Base-by-base conservation (phyloP, 2,113 vertebrate genomes). In the Oreotragus oreotragus region DNA sequence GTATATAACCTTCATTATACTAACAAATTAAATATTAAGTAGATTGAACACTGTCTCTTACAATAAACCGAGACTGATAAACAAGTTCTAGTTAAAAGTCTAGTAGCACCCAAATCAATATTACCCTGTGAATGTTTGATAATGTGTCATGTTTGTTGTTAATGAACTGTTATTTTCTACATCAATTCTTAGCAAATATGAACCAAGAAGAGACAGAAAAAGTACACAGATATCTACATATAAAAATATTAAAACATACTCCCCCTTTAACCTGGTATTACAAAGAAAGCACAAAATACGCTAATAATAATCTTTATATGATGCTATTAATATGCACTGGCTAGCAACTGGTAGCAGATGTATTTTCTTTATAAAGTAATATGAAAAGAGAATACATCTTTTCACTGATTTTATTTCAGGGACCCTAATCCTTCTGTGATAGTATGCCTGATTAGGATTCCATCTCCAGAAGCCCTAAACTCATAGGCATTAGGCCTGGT, bases 101-200 rank as follows among this genome's bases (percentile, higher is more conserved):
- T 92, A 62, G 21, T 91, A 97, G 96, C 95, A 97, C 84, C 91
- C 66, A 95, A 94, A 88, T 90, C 84, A 95, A 19, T 84, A 94
- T 80, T 93, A 88, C 92, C 90, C 84, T 95, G 89, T 95, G 79
- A 95, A 28, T 93, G 33, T 83, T 73, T 81, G 77, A 51, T 83
- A 85, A 92, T 91, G 36, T 49, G 1, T 43, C 79, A 49, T 91
- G 36, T 73, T 58, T 91, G 66, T 84, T 92, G 58, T 73, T 81
- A 91, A 30, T 96, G 25, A 96, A 51, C 6, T 55, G 17, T 83
- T 95, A 84, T 55, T 88, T 92, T 93, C n/a, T 92, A 88, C n/a
- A 95, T 90, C 19, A 97, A 76, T 93, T 90, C 62, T 84, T 95
- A 93, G 88, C 66, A 97, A 92, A 93, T 94, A 94, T n/a, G 23